These are phyloP conservation scores for Hybos culiciformis DNA, from an alignment of 2,888 invertebrate genomes.

Conservation along the genomic window DNA sequence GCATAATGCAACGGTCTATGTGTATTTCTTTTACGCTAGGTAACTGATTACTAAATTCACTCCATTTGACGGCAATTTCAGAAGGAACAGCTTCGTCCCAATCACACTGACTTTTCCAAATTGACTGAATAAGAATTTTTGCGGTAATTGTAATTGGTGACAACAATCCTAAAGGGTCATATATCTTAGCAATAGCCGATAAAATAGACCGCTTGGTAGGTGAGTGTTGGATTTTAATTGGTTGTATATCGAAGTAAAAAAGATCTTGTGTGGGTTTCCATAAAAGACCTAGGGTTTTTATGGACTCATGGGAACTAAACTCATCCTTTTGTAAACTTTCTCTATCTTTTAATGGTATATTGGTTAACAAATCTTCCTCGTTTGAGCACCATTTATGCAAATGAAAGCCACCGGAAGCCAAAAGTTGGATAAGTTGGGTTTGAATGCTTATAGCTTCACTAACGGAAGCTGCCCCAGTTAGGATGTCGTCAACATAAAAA, in stretches of 20 bases:
- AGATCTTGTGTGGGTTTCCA: constrained; percentile 7
- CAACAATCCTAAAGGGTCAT: constrained; percentile 12
- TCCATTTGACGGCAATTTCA: constrained; percentile 6
- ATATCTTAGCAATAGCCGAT: constrained; percentile 8
- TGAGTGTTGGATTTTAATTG: constrained; percentile 5
- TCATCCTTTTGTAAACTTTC: neutral
- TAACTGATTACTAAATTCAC: neutral
- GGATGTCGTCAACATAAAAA: neutral
- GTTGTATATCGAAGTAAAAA: constrained; percentile 7
- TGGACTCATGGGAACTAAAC: constrained; percentile 1
- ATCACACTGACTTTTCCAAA: constrained; percentile 9
- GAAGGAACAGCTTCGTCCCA: constrained; percentile 11
- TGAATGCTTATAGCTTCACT: neutral
- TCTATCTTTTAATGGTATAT: neutral
- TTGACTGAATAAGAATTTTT: constrained; percentile 11
- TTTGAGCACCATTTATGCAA: neutral
- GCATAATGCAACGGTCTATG: no score
- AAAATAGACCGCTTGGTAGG: constrained; percentile 9
- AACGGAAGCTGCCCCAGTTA: neutral
- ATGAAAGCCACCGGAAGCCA: neutral
- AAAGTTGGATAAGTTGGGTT: neutral
- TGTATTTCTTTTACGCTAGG: no score
- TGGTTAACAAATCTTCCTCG: neutral
- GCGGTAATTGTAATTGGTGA: constrained; percentile 10
- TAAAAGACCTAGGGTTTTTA: constrained; percentile 10